Conservation (phyloP, 2,888 invertebrate genomes). For the Thymelicus acteon region DNA sequence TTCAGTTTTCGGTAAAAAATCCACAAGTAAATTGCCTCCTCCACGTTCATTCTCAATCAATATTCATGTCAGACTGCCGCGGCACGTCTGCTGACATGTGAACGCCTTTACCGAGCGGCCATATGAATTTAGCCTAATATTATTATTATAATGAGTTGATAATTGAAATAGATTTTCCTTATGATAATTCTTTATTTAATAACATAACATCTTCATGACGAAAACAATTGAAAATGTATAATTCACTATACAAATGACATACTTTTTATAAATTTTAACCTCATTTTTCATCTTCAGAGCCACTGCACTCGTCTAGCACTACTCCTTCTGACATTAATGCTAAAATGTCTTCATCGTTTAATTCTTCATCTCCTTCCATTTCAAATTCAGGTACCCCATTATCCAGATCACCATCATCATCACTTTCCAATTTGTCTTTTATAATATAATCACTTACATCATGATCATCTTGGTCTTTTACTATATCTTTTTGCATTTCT, state of each 20-base stretch:
- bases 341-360: slow-evolving; percentile 68
- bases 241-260: background rate
- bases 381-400: slow-evolving; percentile 13
- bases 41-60: too few relatives aligned
- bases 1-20: too few relatives aligned
- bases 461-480: slow-evolving; percentile 3
- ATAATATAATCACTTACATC: background rate
- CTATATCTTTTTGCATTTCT: background rate
- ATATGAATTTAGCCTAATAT: too few relatives aligned
- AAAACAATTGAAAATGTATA: background rate
- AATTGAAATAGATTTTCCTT: background rate
- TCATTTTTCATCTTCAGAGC: slow-evolving; percentile 62
- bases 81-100: too few relatives aligned
- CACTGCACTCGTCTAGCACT: slow-evolving; percentile 70
- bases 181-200: background rate
- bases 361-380: slow-evolving; percentile 62
- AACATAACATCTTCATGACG: background rate
- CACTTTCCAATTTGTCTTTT: slow-evolving; percentile 21
- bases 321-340: slow-evolving; percentile 70
- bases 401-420: slow-evolving; percentile 30
- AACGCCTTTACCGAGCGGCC: too few relatives aligned
- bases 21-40: too few relatives aligned
- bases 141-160: background rate
- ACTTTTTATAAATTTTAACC: slow-evolving; percentile 1
- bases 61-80: too few relatives aligned